Percentiles rank a stretch among this genome's conserved stretches.
phyloP scores from a whole-genome alignment of 2,888 invertebrate species.

The Bhutanitis thaidina region DNA sequence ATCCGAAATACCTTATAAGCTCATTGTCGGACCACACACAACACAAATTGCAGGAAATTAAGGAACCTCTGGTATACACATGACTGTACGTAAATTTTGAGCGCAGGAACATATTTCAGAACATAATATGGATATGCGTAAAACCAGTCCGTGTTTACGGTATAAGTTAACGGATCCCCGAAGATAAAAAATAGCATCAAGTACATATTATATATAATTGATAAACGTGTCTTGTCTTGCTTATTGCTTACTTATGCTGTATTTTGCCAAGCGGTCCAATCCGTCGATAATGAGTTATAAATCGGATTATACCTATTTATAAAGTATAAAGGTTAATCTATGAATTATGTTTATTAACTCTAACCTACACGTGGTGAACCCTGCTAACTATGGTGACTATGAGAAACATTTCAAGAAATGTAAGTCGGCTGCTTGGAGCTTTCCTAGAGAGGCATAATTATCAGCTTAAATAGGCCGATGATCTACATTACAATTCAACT shows the following conservation, averaged over 20 bases:
- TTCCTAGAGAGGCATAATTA: too few species aligned
- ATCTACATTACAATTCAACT: too few species aligned
- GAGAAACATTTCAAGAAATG: too few species aligned
- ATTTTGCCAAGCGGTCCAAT: too few species aligned
- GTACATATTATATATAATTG: constrained; percentile 14
- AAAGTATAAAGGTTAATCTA: too few species aligned
- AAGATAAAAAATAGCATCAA: constrained; percentile 20
- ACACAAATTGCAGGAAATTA: constrained; percentile 27
- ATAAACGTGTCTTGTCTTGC: constrained; percentile 3
- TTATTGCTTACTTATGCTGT: constrained; percentile 3
- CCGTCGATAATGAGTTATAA: too few species aligned
- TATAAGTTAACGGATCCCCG: constrained; percentile 28
- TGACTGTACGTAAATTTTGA: neutral
- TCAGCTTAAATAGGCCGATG: too few species aligned
- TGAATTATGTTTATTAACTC: too few species aligned
- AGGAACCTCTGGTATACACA: constrained; percentile 7
- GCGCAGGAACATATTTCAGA: neutral
- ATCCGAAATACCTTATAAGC: constrained; percentile 13
- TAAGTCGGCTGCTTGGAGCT: too few species aligned
- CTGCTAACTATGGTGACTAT: too few species aligned
- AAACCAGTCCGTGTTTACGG: constrained; percentile 31
- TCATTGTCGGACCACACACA: constrained; percentile 25
- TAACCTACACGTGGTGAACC: too few species aligned
- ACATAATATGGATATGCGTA: constrained; percentile 19
- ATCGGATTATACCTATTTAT: too few species aligned